Evolutionary conservation across 2,113 vertebrate species (phyloP).

Genomic region (Nyctibius bracteatus): DNA sequence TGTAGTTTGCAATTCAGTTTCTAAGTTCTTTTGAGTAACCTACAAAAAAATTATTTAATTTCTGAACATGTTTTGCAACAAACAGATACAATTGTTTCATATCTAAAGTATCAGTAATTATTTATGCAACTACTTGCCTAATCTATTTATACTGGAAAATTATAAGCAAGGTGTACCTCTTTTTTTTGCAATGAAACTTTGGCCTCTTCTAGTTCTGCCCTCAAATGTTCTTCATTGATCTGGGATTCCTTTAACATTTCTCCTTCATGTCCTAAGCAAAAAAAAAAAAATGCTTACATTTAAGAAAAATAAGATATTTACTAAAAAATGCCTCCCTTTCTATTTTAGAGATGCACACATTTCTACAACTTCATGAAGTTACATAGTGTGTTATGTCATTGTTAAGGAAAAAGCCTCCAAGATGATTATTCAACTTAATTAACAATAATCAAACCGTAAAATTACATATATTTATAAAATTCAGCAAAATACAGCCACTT

Average conservation of each 20-base stretch:
- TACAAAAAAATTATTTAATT: conserved; percentile 28
- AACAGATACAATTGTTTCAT: not conserved
- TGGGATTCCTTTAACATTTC: conserved; percentile 76
- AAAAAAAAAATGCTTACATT: not conserved
- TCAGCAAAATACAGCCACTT: not conserved
- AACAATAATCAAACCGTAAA: not conserved
- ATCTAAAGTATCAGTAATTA: not conserved
- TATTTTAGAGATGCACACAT: not conserved
- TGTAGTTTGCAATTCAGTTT: conserved; percentile 72
- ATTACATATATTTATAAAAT: not conserved
- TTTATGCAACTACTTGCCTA: not conserved
- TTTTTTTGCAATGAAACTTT: conserved; percentile 73
- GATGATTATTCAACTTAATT: not conserved
- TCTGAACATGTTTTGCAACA: not conserved
- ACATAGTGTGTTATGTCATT: not conserved
- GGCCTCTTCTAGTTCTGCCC: conserved; percentile 73
- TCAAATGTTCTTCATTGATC: conserved; percentile 70
- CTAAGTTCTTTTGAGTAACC: conserved; percentile 68
- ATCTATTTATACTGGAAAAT: not conserved
- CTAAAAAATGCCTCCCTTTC: not conserved
- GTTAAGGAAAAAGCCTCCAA: not conserved
- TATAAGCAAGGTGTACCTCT: conserved; percentile 70
- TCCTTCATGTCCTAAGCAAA: conserved; percentile 72
- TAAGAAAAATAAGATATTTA: not conserved
- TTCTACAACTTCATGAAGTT: not conserved